Conservation (phyloP, 2,888 invertebrate genomes). For the Plebejus anna region DNA sequence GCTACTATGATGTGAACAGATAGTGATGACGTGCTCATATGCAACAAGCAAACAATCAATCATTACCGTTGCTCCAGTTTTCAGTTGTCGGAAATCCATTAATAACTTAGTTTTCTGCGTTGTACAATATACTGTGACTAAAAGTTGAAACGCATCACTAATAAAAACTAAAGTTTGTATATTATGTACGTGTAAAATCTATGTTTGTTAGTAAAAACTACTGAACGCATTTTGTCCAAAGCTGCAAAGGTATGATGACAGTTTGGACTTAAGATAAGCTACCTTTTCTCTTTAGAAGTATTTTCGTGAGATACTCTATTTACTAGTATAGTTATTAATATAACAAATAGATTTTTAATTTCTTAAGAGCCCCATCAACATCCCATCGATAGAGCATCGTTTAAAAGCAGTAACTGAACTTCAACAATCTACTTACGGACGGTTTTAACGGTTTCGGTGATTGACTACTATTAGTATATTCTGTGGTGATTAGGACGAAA, state of each 20-base stretch:
- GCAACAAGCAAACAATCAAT: slow-evolving; percentile 8
- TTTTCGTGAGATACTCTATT: neutral
- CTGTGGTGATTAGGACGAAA: neutral
- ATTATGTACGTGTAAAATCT: neutral
- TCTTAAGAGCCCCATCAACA: neutral
- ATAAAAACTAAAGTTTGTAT: neutral
- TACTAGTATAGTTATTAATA: neutral
- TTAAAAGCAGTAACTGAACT: neutral
- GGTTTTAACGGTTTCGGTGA: neutral
- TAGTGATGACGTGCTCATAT: neutral
- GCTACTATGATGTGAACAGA: neutral
- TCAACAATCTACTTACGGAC: neutral
- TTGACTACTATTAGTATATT: too few species aligned
- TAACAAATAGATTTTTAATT: neutral
- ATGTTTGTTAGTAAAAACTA: neutral
- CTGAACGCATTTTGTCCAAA: neutral
- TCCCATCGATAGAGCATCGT: neutral
- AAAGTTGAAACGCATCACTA: neutral
- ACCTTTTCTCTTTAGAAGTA: too few species aligned
- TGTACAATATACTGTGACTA: neutral
- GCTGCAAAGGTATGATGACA: too few species aligned
- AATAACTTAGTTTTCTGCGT: neutral
- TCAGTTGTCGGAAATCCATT: slow-evolving; percentile 9
- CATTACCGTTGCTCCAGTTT: neutral
- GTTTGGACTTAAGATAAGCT: too few species aligned